Evolutionary conservation across 1,140 invertebrate species (phyloP).

Genomic region (Bacillus rossius): DNA sequence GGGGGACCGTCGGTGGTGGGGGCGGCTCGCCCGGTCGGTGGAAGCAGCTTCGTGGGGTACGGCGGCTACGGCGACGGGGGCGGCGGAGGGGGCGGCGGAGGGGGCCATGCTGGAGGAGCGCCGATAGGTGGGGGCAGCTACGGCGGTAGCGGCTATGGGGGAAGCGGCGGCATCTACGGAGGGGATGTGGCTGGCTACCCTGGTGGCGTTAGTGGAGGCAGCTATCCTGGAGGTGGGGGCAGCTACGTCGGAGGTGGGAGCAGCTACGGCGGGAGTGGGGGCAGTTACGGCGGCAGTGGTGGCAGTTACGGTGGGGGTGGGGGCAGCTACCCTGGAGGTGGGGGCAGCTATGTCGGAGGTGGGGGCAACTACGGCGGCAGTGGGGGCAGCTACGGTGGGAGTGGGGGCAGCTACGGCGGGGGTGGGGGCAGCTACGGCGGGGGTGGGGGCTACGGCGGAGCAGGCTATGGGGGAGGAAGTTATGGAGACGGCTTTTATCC

Average conservation of each 20-base stretch:
- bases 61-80: conserved; percentile 34
- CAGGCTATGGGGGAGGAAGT: conserved; percentile 11
- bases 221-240: conserved; percentile 20
- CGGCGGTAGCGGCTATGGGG: conserved; percentile 27
- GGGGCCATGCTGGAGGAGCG: too few relatives aligned
- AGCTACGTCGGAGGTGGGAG: conserved; percentile 17
- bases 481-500: conserved; percentile 18
- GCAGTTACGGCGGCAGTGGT: conserved; percentile 37
- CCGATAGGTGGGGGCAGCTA: conserved; percentile 1
- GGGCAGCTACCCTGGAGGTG: conserved; percentile 32
- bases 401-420: conserved; percentile 41
- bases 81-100: conserved; percentile 3
- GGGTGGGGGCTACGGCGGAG: conserved; percentile 36
- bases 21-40: conserved; percentile 15
- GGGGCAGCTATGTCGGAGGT: conserved; percentile 11
- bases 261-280: conserved; percentile 31
- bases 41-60: conserved; percentile 30
- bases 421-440: conserved; percentile 39
- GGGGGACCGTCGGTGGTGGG: not conserved
- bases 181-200: too few relatives aligned
- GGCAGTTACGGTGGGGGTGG: conserved; percentile 35
- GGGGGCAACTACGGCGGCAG: conserved; percentile 39
- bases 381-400: conserved; percentile 37
- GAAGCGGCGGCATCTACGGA: conserved; percentile 35
- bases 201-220: too few relatives aligned